Base-by-base conservation (phyloP, 1,140 invertebrate species). In the Conus ventricosus region DNA sequence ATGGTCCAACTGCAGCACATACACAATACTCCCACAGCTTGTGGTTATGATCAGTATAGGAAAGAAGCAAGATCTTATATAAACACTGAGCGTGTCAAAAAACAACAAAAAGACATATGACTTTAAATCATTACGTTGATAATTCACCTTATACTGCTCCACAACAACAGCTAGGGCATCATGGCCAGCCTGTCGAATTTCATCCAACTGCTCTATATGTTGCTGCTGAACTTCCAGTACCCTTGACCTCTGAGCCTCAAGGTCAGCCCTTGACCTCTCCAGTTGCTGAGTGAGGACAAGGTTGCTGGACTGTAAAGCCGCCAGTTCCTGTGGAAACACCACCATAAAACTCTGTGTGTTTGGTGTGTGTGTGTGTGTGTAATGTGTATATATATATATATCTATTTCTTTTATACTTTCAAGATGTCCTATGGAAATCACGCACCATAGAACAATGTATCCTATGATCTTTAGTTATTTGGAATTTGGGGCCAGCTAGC, bases 81-180 rank as follows among this genome's bases (percentile, higher is more conserved):
- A 39, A 39, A 39, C 39, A 39, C n/a, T n/a, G n/a, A 39, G 39
- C 3, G 3, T 39, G 39, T 39, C 39, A 39, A 39, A 39, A 39
- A n/a, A n/a, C n/a, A n/a, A n/a, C n/a, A n/a, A n/a, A n/a, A n/a
- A n/a, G n/a, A 39, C 39, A 39, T 39, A 39, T 39, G 39, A 39
- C 39, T 39, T 39, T 1, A 39, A 39, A 39, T 39, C 39, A 39
- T 39, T 39, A 39, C 39, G 39, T 39, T 39, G 39, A 60, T 8
- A 60, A 15, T 60, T 23, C 20, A 71, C 92, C 90, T n/a, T 93
- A 85, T 93, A 93, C 81, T 93, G 90, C 63, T 93, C 91, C 25
- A 93, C 92, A 20, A 93, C 90, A 39, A 92, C 88, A 78, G 89
- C 87, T 27, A 93, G 78, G 15, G 92, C 90, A 75, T 91, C 92